These are phyloP conservation scores for Anser cygnoides DNA, from an alignment of 2,113 vertebrate species.

Conservation along the genomic window DNA sequence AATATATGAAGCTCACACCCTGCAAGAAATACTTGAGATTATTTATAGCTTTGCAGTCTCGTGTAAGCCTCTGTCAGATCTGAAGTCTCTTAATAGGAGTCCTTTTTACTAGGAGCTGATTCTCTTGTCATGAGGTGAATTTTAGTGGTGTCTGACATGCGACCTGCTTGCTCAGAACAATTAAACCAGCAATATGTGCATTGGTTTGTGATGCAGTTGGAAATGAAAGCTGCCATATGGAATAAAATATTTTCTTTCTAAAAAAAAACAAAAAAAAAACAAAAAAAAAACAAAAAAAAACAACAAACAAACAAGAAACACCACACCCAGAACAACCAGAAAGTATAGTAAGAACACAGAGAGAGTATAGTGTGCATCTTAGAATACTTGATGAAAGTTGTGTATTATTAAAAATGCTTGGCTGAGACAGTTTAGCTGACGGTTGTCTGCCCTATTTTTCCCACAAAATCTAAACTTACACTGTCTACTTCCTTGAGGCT, in stretches of 20 bases:
- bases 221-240: neutral
- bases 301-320: neutral
- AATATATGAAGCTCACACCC: neutral
- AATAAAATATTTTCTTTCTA: neutral
- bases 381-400: neutral
- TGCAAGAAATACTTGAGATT: neutral
- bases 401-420: neutral
- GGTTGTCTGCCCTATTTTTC: neutral
- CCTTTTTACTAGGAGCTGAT: neutral
- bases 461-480: neutral
- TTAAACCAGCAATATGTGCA: neutral
- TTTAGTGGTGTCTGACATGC: neutral
- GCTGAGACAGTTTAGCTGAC: neutral
- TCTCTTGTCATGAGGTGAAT: neutral
- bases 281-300: neutral
- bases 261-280: neutral
- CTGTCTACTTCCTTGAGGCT: neutral
- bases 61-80: neutral
- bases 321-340: neutral
- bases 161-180: neutral
- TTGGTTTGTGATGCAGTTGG: neutral
- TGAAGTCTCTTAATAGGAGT: neutral
- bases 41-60: neutral
- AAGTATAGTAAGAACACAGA: neutral
- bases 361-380: neutral